Percentiles rank a stretch among this genome's conserved stretches.
These are phyloP conservation scores for Aphidoletes aphidimyza DNA, from an alignment of 2,888 invertebrate species.

Conservation along the genomic window DNA sequence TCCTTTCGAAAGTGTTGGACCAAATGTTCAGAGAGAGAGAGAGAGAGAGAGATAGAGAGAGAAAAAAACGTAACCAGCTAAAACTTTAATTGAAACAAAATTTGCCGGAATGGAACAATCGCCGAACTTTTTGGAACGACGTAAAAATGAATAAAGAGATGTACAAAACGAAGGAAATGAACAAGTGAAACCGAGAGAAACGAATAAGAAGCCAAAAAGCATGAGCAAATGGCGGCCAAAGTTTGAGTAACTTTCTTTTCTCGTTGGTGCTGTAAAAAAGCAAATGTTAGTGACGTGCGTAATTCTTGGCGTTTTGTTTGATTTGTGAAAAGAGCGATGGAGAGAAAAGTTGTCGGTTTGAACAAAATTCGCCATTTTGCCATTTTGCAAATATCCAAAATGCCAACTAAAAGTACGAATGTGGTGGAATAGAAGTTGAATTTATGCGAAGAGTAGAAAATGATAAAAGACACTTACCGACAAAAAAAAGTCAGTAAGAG, in stretches of 20 bases:
- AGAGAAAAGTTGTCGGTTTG: neutral
- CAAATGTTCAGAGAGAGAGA: neutral
- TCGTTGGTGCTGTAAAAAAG: neutral
- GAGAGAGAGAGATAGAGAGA: neutral
- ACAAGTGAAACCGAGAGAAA: too few relatives aligned
- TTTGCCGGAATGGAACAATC: constrained; percentile 9
- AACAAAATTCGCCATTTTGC: neutral
- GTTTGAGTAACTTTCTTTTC: neutral
- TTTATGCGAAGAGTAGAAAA: neutral
- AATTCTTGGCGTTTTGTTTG: constrained; percentile 34
- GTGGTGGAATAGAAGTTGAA: neutral
- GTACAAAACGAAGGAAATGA: neutral
- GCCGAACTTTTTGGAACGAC: neutral
- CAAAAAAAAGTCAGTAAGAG: neutral
- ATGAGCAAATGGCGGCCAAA: neutral
- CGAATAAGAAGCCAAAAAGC: too few relatives aligned
- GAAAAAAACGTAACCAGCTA: neutral
- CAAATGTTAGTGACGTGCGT: constrained; percentile 42
- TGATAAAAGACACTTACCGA: constrained; percentile 19
- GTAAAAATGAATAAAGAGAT: neutral
- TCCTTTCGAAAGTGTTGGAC: neutral
- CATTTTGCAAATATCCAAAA: neutral
- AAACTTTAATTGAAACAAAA: constrained; percentile 51
- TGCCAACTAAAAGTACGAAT: neutral
- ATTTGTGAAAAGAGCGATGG: neutral